Conservation (phyloP, 1,140 invertebrate species). For the Spodoptera frugiperda region DNA sequence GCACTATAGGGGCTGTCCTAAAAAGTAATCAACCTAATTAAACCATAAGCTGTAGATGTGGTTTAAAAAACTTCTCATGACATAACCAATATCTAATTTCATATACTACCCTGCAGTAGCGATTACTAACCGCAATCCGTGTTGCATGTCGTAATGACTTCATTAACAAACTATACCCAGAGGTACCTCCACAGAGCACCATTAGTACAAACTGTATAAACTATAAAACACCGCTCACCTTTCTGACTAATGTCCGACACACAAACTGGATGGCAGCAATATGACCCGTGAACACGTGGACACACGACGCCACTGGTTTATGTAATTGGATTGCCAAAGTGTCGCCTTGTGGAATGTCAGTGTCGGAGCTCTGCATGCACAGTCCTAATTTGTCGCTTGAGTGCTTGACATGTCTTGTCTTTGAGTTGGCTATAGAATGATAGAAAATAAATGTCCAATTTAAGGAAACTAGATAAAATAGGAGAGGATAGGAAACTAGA, state of each 20-base stretch:
- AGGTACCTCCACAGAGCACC: background rate
- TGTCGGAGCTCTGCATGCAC: background rate
- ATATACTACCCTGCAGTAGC: background rate
- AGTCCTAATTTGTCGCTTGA: background rate
- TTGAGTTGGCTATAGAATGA: background rate
- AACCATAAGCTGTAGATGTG: too few species aligned
- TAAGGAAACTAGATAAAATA: too few species aligned
- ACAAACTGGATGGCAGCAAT: background rate
- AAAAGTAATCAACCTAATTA: too few species aligned
- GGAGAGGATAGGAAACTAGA: too few species aligned
- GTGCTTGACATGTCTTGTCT: background rate
- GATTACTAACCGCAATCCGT: background rate
- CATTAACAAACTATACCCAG: conserved; percentile 8
- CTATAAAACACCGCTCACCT: conserved; percentile 3
- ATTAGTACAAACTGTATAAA: conserved; percentile 15
- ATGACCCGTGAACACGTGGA: conserved; percentile 4
- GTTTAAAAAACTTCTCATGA: background rate
- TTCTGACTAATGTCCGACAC: conserved; percentile 12
- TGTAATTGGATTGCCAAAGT: conserved; percentile 36
- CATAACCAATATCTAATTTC: background rate
- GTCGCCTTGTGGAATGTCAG: conserved; percentile 22
- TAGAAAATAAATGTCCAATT: too few species aligned
- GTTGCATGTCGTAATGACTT: conserved; percentile 7
- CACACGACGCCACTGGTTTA: conserved; percentile 10
- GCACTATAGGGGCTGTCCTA: too few species aligned